phyloP scores from a whole-genome alignment of 2,113 vertebrate genomes.

The Callorhinus ursinus region DNA sequence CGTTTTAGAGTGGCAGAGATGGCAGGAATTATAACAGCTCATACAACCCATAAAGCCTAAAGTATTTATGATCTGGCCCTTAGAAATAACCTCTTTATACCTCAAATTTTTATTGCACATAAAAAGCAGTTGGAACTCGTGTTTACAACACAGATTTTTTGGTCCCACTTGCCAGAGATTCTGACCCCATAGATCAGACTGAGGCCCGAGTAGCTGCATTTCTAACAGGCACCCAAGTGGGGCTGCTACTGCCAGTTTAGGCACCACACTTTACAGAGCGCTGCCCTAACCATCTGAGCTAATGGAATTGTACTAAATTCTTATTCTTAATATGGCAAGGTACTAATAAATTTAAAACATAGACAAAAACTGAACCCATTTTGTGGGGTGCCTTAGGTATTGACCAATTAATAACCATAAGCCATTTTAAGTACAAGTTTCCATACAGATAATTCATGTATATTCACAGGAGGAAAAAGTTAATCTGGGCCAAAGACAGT shows the following conservation, averaged over 20 bases:
- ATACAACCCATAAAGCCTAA: not conserved
- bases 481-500: slow-evolving; percentile 40
- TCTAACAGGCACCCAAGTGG: not conserved
- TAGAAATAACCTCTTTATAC: not conserved
- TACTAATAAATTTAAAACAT: not conserved
- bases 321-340: not conserved
- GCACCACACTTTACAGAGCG: not conserved
- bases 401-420: not conserved
- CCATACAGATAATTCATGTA: slow-evolving; percentile 41
- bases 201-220: not conserved
- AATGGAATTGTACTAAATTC: not conserved
- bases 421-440: not conserved
- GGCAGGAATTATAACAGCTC: not conserved
- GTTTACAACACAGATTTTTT: not conserved
- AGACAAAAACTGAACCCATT: not conserved
- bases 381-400: not conserved
- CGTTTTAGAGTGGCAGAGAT: not conserved
- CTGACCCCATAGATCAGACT: not conserved
- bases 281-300: not conserved
- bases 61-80: not conserved
- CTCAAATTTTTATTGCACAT: not conserved
- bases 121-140: not conserved
- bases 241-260: not conserved
- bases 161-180: not conserved
- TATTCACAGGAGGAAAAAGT: slow-evolving; percentile 18